Conservation (phyloP, 1,140 invertebrate species). For the Spodoptera litura region DNA sequence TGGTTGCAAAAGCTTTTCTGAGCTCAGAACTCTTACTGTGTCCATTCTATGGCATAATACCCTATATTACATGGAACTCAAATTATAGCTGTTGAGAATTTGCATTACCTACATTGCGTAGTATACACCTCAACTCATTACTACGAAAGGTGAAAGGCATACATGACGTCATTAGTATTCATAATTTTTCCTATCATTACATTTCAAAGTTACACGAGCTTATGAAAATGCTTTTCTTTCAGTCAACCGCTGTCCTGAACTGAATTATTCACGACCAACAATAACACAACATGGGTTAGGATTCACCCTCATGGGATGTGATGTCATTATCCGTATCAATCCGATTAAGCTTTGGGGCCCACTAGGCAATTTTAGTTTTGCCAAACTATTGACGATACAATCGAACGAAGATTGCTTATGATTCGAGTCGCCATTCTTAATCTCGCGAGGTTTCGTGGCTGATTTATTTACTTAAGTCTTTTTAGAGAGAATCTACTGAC, state of each 20-base stretch:
- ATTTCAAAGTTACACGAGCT: too few species aligned
- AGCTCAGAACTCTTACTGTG: too few species aligned
- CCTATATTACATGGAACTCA: too few species aligned
- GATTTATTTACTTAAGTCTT: background rate
- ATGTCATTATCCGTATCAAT: constrained; percentile 29
- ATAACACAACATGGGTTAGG: constrained; percentile 23
- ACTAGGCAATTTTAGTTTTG: constrained; percentile 28
- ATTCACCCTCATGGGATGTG: background rate
- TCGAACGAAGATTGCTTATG: constrained; percentile 9
- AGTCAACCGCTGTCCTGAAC: background rate
- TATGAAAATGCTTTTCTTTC: too few species aligned
- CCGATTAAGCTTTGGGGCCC: constrained; percentile 35
- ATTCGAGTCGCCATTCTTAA: background rate
- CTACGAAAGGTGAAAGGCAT: too few species aligned
- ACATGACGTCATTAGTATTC: too few species aligned
- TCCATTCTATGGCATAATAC: too few species aligned
- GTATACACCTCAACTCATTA: too few species aligned
- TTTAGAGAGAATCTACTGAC: background rate
- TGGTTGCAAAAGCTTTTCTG: too few species aligned
- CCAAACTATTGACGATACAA: constrained; percentile 7
- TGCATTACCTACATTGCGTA: too few species aligned
- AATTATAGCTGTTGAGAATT: too few species aligned
- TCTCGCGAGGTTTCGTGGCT: background rate
- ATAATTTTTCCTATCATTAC: too few species aligned
- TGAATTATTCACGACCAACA: constrained; percentile 25